Evolutionary conservation across 2,113 vertebrate genomes (phyloP), one percentile per base, ranked within the genome.

Genomic region (Carettochelys insculpta): DNA sequence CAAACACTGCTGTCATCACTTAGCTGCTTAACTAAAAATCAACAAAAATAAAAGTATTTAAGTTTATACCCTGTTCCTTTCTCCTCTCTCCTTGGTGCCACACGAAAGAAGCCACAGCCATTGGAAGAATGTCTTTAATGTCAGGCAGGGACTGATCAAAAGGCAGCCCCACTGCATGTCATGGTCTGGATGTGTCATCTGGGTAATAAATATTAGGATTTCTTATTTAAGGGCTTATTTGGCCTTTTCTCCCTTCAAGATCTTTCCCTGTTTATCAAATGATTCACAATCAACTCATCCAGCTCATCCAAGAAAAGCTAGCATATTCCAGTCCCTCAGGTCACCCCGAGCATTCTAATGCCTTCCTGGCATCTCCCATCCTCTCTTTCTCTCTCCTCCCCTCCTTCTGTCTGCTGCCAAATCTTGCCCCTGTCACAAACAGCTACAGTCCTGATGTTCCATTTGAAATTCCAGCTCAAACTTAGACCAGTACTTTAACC

Each of bases 51-150:
- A 54, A 54, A 54, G 53, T 11, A 92, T 95, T 88, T 83, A 47
- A 73, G 52, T 91, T 79, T 73, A 83, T 93, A n/a, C 43, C 5
- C n/a, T 38, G 54, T 86, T 83, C 50, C 86, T 22, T 81, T 87
- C 38, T 47, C 86, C 91, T 86, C 47, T 90, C 83, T 79, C 71
- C 79, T 47, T 95, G 90, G 92, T 87, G 94, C 3, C 88, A 83
- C 77, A 58, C 56, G 91, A 92, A 94, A 87, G 48, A 82, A 96
- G 92, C 79, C 93, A 48, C 94, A 88, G 95, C 85, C 95, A 31
- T 6, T 81, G 95, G 93, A 94, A 93, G 88, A 93, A 87, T 83
- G 92, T 84, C 86, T 89, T 92, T 77, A 93, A 92, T 81, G 88
- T 90, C 94, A 92, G 47, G 48, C 85, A 92, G 93, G 53, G 92